Conservation (phyloP, 2,888 invertebrate species). For the Ormyrus labotus region DNA sequence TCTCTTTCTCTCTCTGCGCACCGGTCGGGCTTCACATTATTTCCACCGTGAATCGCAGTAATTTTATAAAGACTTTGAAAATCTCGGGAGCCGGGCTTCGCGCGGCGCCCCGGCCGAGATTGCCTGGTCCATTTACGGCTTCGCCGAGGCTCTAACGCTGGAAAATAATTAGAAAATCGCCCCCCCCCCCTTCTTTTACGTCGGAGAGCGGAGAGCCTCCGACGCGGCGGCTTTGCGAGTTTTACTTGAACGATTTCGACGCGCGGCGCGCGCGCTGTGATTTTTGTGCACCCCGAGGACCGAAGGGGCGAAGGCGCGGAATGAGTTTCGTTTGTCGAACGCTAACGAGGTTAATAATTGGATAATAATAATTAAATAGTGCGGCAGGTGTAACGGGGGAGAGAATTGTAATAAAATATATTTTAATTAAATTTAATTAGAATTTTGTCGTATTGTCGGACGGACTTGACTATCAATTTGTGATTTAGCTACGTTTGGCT, state of each 20-base stretch:
- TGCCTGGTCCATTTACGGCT: slow-evolving; percentile 48
- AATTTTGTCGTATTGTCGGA: background rate
- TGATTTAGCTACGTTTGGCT: too few species aligned
- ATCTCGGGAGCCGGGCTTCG: slow-evolving; percentile 67
- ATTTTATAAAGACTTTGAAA: slow-evolving; percentile 76
- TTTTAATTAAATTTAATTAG: slow-evolving; percentile 14
- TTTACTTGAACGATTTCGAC: slow-evolving; percentile 38
- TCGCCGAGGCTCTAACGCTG: slow-evolving; percentile 22
- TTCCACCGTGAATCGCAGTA: slow-evolving; percentile 62
- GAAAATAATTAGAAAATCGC: slow-evolving; percentile 59
- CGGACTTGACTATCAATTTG: too few species aligned
- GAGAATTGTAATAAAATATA: slow-evolving; percentile 5
- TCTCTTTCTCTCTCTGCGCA: background rate
- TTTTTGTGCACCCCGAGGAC: background rate
- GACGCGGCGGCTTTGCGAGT: slow-evolving; percentile 14
- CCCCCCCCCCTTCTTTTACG: background rate
- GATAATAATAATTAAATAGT: slow-evolving; percentile 3
- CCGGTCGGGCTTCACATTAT: slow-evolving; percentile 48
- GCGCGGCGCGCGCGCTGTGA: too few species aligned
- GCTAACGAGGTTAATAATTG: slow-evolving; percentile 34
- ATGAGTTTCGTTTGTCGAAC: background rate
- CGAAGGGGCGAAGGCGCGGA: background rate
- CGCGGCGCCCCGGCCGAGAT: slow-evolving; percentile 29
- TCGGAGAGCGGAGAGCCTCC: too few species aligned
- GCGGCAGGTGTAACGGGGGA: background rate